Evolutionary conservation across 2,113 vertebrate species (phyloP), one percentile per base, ranked within the genome.

Genomic region (Meriones unguiculatus): DNA sequence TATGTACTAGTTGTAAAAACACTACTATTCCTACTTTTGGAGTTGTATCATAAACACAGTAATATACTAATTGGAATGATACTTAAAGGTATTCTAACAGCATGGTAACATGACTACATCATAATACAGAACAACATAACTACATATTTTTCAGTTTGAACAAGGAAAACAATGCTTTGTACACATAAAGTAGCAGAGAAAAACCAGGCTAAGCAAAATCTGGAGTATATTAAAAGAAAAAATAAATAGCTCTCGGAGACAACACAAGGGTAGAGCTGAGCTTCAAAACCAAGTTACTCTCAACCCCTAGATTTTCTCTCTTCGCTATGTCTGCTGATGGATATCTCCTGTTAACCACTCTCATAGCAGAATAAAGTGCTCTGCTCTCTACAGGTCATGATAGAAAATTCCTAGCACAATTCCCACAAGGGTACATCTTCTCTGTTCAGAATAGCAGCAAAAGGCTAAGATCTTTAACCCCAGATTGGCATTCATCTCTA

Each of bases 21-120:
- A 73, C 78, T 41, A 82, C 25, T 69, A 62, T 75, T 15, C 20
- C 30, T 38, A 80, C 22, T 73, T 94, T 8, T 69, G 25, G 8
- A 87, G 84, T 3, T 78, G 28, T 13, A 50, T 25, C 91, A 62
- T 82, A 96, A 81, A 62, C 20, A 32, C 3, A 93, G 94, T 73
- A 92, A n/a, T 1, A 92, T 8, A 57, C 1, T 18, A 46, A 46
- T 17, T 32, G 25, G 12, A 86, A 78, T 20, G 46, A 46, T 46
- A 46, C 46, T 46, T 64, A 64, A 41, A 46, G 11, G 1, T 72
- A 85, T 86, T 81, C 17, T 76, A 95, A 90, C 6, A 54, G 67
- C 22, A 87, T 65, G 50, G 24, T 85, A 90, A 93, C 62, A 73
- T n/a, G 87, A 41, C 57, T 5, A 41, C 13, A 41, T 28, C n/a